These are phyloP conservation scores for Bagarius yarrelli DNA, from an alignment of 2,113 vertebrate genomes.

Conservation along the genomic window DNA sequence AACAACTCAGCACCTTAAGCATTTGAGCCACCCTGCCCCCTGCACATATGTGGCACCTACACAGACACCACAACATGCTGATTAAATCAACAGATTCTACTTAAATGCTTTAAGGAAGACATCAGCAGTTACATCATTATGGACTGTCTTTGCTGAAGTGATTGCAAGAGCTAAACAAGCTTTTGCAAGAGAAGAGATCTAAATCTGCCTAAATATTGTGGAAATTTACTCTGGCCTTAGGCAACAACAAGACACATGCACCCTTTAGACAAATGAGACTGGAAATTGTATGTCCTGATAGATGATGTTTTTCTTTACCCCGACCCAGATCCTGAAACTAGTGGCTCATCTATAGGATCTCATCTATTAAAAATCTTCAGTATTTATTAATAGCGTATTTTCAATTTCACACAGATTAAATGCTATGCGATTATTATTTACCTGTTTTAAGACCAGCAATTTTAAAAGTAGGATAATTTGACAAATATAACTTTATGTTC, in stretches of 20 bases:
- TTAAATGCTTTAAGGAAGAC: conserved; percentile 3
- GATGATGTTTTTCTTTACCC: too few species aligned
- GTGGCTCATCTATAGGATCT: not conserved
- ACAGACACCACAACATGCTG: not conserved
- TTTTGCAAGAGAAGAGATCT: not conserved
- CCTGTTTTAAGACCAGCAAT: not conserved
- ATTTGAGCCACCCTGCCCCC: too few species aligned
- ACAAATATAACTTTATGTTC: not conserved
- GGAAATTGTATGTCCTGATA: not conserved
- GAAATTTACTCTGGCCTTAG: conserved; percentile 37
- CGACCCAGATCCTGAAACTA: not conserved
- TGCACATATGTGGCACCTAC: not conserved
- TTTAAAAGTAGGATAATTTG: not conserved
- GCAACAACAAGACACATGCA: not conserved
- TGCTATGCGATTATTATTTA: not conserved
- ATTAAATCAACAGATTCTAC: not conserved
- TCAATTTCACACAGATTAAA: too few species aligned
- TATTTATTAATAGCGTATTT: too few species aligned
- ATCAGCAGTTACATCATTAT: conserved; percentile 1
- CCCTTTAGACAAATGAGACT: not conserved
- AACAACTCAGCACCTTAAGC: too few species aligned
- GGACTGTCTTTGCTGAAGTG: too few species aligned
- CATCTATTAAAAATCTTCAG: not conserved
- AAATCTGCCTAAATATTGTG: conserved; percentile 10
- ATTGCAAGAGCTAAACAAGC: too few species aligned